These are phyloP conservation scores for Marmota flaviventris DNA, from an alignment of 2,113 vertebrate species.

Conservation along the genomic window DNA sequence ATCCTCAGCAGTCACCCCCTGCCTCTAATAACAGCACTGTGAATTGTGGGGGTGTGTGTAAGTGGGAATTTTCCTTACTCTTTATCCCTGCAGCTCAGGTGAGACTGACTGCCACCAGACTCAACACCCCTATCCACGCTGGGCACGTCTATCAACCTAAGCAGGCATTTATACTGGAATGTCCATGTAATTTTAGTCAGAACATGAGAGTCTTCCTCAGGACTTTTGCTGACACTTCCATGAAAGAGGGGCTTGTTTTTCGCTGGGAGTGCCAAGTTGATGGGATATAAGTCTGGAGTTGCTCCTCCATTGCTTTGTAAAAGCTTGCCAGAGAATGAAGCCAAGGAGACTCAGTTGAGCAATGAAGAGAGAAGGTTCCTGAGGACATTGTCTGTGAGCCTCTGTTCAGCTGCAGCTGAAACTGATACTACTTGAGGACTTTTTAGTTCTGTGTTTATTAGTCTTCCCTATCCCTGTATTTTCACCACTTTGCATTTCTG, in stretches of 20 bases:
- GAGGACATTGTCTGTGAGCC: background rate
- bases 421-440: background rate
- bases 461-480: background rate
- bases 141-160: background rate
- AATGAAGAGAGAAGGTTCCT: background rate
- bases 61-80: background rate
- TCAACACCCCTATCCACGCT: background rate
- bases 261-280: background rate
- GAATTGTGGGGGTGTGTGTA: background rate
- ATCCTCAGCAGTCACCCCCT: background rate
- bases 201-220: background rate
- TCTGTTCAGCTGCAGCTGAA: background rate
- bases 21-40: background rate
- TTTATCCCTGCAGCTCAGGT: background rate
- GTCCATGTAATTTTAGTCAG: background rate
- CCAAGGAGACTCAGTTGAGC: background rate
- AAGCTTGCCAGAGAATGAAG: background rate
- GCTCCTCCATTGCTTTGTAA: background rate
- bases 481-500: background rate
- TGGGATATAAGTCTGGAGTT: background rate
- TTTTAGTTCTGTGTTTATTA: background rate
- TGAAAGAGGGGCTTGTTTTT: constrained; percentile 11
- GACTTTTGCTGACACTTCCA: background rate
- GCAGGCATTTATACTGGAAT: background rate
- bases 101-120: background rate